Percentiles rank a stretch among this genome's conserved stretches.
Conservation (phyloP, 2,113 vertebrate species). For the Pandion haliaetus region DNA sequence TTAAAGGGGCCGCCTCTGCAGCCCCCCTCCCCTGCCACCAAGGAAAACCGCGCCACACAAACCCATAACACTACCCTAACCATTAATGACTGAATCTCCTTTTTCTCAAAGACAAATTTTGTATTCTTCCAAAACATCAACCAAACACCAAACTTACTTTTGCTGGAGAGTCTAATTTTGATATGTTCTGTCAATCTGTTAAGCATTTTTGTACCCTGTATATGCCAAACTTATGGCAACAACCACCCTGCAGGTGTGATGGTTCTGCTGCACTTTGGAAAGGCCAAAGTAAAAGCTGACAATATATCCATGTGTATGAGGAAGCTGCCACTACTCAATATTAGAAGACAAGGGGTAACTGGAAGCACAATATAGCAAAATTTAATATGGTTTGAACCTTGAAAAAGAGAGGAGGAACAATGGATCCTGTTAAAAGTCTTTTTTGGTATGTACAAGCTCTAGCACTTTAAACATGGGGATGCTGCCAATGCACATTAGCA, state of each 20-base stretch:
- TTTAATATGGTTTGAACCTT: not conserved
- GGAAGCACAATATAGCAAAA: not conserved
- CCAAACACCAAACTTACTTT: not conserved
- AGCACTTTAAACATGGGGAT: not conserved
- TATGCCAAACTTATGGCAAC: not conserved
- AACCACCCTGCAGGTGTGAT: not conserved
- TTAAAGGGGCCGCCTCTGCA: too few species aligned
- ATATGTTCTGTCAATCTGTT: not conserved
- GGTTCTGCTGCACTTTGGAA: not conserved
- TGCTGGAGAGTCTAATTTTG: not conserved
- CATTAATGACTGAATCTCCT: not conserved
- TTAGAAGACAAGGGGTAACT: not conserved
- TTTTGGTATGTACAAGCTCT: not conserved
- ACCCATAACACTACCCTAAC: too few species aligned
- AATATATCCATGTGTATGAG: not conserved
- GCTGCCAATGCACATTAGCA: not conserved
- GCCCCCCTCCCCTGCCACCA: too few species aligned
- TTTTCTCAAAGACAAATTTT: not conserved
- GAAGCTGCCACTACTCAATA: not conserved
- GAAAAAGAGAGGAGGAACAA: not conserved
- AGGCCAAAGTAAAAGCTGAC: not conserved
- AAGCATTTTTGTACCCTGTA: not conserved
- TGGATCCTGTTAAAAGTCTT: not conserved
- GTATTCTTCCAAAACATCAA: not conserved
- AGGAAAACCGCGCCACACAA: too few species aligned